Base-by-base conservation (phyloP, 1,140 invertebrate species). In the Eueides isabella region DNA sequence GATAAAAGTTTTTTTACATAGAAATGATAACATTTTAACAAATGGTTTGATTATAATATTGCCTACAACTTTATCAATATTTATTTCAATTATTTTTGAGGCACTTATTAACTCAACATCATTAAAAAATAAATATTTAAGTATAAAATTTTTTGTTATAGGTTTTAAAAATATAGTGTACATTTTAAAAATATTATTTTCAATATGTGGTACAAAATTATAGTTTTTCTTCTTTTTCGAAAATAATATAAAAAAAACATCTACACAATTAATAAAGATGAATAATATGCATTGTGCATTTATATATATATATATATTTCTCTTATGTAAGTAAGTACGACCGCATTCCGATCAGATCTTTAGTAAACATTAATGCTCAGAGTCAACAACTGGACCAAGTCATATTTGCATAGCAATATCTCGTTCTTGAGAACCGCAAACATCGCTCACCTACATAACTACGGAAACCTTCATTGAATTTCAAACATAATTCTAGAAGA, bases 371-470 rank as follows among this genome's bases (percentile, higher is more conserved):
- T 80, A 79, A 83, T 76, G 76, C 84, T 84, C 77, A 81, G 65
- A 83, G 83, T 90, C 86, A 90, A 90, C 85, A 90, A 88, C 85
- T 91, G 85, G 85, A 88, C 87, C 74, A 74, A 70, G 68, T 68
- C 67, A 67, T 90, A 85, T 91, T 90, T 91, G 86, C 81, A 72
- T 77, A 84, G 80, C 80, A 80, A 85, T 82, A 83, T 83, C 80
- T 80, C 68, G 81, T 80, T 81, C 77, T 83, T 77, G 82, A 70
- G 76, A 84, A 87, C 77, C 14, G 82, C 81, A 88, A 87, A 88
- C 75, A 84, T 74, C 38, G 29, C 31, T 76, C 62, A 67, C 66
- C 63, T 67, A 38, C 16, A 14, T 14, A 62, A 41, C 70, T 69
- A 19, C 30, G 63, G 23, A 76, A 72, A 75, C 65, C 35, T 72